phyloP scores from a whole-genome alignment of 2,888 invertebrate genomes.

The Linyphia triangularis region DNA sequence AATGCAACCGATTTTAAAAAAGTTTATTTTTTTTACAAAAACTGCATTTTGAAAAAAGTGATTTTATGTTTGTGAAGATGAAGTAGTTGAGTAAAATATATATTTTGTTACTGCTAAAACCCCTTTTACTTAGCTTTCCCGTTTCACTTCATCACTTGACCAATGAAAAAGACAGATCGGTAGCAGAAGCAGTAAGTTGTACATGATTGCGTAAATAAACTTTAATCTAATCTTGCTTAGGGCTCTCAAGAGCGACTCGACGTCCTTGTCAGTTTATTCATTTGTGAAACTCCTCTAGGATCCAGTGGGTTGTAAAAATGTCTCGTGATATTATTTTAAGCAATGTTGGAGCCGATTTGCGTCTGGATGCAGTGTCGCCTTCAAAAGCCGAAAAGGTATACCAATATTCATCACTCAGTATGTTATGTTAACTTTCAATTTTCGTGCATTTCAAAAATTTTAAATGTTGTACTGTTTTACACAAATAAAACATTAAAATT shows the following conservation, averaged over 20 bases:
- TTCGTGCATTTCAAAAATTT: not conserved
- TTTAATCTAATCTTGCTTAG: not conserved
- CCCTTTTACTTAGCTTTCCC: too few species aligned
- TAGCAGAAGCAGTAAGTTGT: not conserved
- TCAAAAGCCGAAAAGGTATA: slow-evolving; percentile 22
- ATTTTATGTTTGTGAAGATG: too few species aligned
- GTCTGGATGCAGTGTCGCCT: not conserved
- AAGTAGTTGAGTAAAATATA: too few species aligned
- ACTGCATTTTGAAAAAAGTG: too few species aligned
- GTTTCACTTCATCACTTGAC: too few species aligned
- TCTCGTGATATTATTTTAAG: slow-evolving; percentile 23
- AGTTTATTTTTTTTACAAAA: too few species aligned
- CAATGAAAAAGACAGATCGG: not conserved
- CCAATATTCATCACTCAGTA: not conserved
- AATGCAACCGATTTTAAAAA: too few species aligned
- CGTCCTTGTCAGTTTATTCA: not conserved
- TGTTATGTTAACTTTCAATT: not conserved
- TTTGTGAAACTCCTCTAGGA: not conserved
- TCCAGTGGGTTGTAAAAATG: not conserved
- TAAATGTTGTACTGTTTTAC: not conserved
- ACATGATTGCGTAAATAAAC: not conserved
- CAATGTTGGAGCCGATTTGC: slow-evolving; percentile 48
- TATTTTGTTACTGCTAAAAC: too few species aligned
- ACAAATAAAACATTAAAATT: too few species aligned
- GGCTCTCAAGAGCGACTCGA: not conserved